Base-by-base conservation (phyloP, 2,113 vertebrate species). In the Campylomormyrus tamandua region DNA sequence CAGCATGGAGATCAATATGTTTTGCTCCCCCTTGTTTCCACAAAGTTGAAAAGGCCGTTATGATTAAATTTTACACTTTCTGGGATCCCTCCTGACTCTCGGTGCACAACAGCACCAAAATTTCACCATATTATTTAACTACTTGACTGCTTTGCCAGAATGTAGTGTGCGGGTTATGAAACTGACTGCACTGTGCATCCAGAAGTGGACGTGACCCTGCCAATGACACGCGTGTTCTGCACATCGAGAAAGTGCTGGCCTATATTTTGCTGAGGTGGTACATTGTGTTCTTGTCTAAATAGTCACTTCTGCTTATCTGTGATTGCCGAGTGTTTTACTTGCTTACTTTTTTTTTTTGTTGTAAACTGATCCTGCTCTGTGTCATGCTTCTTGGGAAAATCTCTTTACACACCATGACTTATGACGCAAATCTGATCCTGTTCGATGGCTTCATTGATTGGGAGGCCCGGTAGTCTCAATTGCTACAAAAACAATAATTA, bases 221-320 rank as follows among this genome's bases (percentile, higher is more conserved):
- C 48, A 19, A 10, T 35, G 27, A 50, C 46, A 21, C 45, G 1
- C 1, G 27, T 50, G 66, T 35, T 88, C 39, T 86, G n/a, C 48
- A 48, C n/a, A 7, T 52, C 48, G 2, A 15, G 48, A 19, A 10
- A 27, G 48, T 21, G 8, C 83, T n/a, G 9, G 46, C 24, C 13
- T 52, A n/a, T 15, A n/a, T 87, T 24, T 89, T 19, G 27, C 13
- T 52, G 66, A 53, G 17, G 70, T 89, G 70, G 46, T 35, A 48
- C 46, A 9, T 89, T 24, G 15, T 31, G 80, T 39, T 89, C 70
- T n/a, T 53, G 49, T 27, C 27, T 80, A 8, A 42, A n/a, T 21
- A 53, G 21, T 83, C 50, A 83, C 74, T 89, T 31, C 39, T 52
- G 48, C 74, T 42, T 58, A 89, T 89, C 88, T 24, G 27, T 83